These are phyloP conservation scores for Brachyptera risi DNA, from an alignment of 2,888 invertebrate genomes.

Conservation along the genomic window DNA sequence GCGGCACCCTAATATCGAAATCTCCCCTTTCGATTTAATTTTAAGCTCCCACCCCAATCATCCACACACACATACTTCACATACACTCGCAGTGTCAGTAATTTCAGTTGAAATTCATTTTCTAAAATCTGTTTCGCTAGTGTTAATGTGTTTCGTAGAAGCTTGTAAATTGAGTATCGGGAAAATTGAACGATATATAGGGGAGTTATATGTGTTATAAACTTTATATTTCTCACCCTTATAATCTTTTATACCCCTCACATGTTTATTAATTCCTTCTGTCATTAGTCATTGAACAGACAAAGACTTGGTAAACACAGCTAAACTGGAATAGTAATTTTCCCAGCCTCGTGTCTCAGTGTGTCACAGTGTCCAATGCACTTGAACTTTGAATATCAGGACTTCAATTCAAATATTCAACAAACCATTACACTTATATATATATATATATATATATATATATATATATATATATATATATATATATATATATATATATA, in stretches of 20 bases:
- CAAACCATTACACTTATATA: too few species aligned
- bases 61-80: slow-evolving; percentile 15
- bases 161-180: slow-evolving; percentile 22
- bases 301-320: not conserved
- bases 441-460: too few species aligned
- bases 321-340: not conserved
- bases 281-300: not conserved
- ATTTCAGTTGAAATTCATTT: slow-evolving; percentile 28
- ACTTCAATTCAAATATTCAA: too few species aligned
- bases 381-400: too few species aligned
- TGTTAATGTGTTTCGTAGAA: slow-evolving; percentile 32
- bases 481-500: too few species aligned
- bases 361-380: too few species aligned
- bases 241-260: not conserved
- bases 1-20: slow-evolving; percentile 15
- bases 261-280: slow-evolving; percentile 7
- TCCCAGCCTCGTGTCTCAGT: not conserved
- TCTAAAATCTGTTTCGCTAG: slow-evolving; percentile 28
- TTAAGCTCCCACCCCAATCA: slow-evolving; percentile 28
- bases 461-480: too few species aligned
- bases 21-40: slow-evolving; percentile 24
- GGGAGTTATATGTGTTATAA: slow-evolving; percentile 27
- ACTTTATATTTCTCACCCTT: slow-evolving; percentile 1
- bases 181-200: slow-evolving; percentile 17
- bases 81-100: slow-evolving; percentile 11